phyloP scores from a whole-genome alignment of 2,888 invertebrate species.

The Chloroclysta siterata region DNA sequence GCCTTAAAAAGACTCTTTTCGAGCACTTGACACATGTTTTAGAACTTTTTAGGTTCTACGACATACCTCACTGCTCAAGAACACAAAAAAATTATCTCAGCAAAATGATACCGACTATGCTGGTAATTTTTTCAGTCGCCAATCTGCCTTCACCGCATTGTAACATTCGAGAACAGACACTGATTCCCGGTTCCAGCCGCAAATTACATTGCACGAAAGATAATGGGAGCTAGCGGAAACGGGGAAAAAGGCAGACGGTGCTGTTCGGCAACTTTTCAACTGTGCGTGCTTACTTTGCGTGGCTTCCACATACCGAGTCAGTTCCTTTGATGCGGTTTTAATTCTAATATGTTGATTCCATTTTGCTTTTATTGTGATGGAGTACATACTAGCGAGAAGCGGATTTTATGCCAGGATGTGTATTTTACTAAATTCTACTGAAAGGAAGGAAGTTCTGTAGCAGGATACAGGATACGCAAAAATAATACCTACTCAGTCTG shows the following conservation, averaged over 20 bases:
- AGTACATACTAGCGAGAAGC: too few species aligned
- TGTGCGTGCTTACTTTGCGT: conserved; percentile 19
- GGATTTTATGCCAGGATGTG: background rate
- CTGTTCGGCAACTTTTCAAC: conserved; percentile 38
- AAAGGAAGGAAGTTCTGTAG: background rate
- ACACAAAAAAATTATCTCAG: too few species aligned
- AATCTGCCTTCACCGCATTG: conserved; percentile 23
- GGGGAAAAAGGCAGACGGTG: conserved; percentile 35
- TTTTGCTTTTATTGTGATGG: conserved; percentile 9
- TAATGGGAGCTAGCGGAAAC: conserved; percentile 50
- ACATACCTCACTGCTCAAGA: too few species aligned
- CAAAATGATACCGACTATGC: background rate
- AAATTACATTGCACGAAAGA: conserved; percentile 53
- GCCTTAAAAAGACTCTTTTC: too few species aligned
- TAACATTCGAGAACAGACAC: conserved; percentile 41
- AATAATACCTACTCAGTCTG: too few species aligned
- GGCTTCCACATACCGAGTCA: background rate
- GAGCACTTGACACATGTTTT: too few species aligned
- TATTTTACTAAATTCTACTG: background rate
- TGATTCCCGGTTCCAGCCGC: conserved; percentile 40
- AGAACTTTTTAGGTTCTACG: too few species aligned
- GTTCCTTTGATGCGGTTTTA: conserved; percentile 25
- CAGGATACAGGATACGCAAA: background rate
- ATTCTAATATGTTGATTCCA: conserved; percentile 24
- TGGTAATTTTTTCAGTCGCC: conserved; percentile 29